Percentiles rank a stretch among this genome's conserved stretches.
These are phyloP conservation scores for Gymnarchus niloticus DNA, from an alignment of 2,113 vertebrate species.

Conservation along the genomic window DNA sequence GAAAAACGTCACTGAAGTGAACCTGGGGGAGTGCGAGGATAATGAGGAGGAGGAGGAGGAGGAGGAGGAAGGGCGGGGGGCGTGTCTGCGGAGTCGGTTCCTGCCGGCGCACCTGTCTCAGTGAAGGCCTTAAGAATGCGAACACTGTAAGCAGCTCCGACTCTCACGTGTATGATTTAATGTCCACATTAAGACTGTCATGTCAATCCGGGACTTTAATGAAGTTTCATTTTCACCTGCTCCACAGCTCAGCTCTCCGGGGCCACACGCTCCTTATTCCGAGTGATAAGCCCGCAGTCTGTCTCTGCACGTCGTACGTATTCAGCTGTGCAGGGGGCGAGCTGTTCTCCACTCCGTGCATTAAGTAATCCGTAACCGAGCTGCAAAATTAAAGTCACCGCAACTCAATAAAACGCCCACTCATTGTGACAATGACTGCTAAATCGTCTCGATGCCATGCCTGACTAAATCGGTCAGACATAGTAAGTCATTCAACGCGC, in stretches of 20 bases:
- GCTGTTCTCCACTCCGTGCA: not conserved
- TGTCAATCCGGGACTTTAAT: no score
- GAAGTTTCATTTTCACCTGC: no score
- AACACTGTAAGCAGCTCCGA: not conserved
- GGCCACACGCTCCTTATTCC: no score
- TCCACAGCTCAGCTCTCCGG: no score
- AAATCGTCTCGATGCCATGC: not conserved
- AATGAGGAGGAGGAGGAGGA: not conserved
- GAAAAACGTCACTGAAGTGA: conserved; percentile 1
- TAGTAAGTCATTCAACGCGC: not conserved
- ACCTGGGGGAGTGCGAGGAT: not conserved
- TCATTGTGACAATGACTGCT: not conserved
- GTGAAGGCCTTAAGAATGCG: not conserved
- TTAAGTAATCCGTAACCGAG: no score
- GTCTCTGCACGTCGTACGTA: not conserved
- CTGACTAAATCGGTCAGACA: not conserved
- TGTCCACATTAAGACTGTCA: no score
- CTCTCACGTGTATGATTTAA: not conserved
- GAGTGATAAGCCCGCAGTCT: no score
- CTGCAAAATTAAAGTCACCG: not conserved
- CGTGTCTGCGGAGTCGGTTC: not conserved
- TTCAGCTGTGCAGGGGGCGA: not conserved
- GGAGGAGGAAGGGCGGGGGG: not conserved
- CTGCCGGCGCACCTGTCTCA: not conserved
- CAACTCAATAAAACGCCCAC: not conserved